A percentile compares a stretch with the other conserved stretches of the same genome.
These are phyloP conservation scores for Stichopus horrens DNA, from an alignment of 53 echinoderm and acorn worm genomes.

Conservation along the genomic window DNA sequence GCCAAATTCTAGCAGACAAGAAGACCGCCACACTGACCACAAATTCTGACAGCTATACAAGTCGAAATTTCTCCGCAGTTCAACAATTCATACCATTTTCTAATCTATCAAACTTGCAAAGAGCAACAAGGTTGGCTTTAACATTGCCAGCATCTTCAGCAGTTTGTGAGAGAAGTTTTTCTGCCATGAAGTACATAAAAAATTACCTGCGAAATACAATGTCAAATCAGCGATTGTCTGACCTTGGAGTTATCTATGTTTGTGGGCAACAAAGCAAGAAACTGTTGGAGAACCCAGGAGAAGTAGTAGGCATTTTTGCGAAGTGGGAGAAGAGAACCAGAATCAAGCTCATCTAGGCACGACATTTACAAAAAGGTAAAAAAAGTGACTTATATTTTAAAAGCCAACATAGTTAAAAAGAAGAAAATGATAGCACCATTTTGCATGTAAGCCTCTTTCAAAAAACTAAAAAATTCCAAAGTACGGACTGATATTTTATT, in stretches of 20 bases:
- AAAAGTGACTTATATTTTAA: not conserved
- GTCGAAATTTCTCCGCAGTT: not conserved
- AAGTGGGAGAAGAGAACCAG: not conserved
- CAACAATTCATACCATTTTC: not conserved
- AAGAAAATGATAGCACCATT: too few relatives aligned
- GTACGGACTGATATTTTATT: too few relatives aligned
- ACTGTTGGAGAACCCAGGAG: not conserved
- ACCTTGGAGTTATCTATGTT: not conserved
- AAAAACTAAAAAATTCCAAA: too few relatives aligned
- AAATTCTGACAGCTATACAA: not conserved
- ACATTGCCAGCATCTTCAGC: slow-evolving; percentile 40
- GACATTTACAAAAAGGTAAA: not conserved
- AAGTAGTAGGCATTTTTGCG: not conserved
- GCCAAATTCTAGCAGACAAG: not conserved
- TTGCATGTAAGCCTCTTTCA: too few relatives aligned
- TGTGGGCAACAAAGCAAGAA: not conserved
- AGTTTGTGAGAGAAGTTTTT: slow-evolving; percentile 43
- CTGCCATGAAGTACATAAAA: slow-evolving; percentile 46
- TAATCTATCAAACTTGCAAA: slow-evolving; percentile 21
- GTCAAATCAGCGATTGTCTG: slow-evolving; percentile 38
- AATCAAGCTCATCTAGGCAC: slow-evolving; percentile 1
- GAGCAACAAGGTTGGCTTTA: slow-evolving; percentile 24
- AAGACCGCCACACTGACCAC: not conserved
- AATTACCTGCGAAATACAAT: slow-evolving; percentile 42
- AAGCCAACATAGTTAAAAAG: too few relatives aligned